Percentiles rank a stretch among this genome's conserved stretches.
Evolutionary conservation across 2,113 vertebrate species (phyloP).

Genomic region (Peromyscus maniculatus): DNA sequence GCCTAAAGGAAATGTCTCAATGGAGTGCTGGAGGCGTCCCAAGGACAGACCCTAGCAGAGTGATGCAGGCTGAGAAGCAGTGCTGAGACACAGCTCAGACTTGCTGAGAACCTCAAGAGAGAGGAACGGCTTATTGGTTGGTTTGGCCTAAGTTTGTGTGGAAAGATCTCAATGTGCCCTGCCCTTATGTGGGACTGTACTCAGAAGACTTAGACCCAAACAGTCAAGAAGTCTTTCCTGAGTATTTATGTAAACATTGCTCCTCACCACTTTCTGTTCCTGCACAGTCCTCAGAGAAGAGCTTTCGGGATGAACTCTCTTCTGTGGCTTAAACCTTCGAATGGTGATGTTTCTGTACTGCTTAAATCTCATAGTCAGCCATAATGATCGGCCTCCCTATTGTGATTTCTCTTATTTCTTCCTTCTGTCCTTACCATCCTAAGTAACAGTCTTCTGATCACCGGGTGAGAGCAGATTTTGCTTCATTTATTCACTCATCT

Average conservation of each 20-base stretch:
- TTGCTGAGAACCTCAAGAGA: not conserved
- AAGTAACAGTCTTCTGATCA: not conserved
- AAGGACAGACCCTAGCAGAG: not conserved
- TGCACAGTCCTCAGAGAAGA: not conserved
- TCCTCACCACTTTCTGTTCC: too few relatives aligned
- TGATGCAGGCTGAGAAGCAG: not conserved
- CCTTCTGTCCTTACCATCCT: not conserved
- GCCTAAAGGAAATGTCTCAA: not conserved
- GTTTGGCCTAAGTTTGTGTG: not conserved
- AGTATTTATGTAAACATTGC: not conserved
- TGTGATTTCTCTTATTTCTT: not conserved
- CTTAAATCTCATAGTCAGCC: not conserved
- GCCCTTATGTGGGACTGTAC: not conserved
- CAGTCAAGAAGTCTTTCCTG: not conserved
- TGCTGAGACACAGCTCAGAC: not conserved
- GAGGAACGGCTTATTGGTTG: not conserved
- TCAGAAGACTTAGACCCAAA: not conserved
- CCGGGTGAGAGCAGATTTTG: not conserved
- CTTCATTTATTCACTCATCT: not conserved
- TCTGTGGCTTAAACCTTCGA: not conserved
- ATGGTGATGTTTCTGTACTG: not conserved
- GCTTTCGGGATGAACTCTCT: not conserved
- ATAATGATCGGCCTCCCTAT: not conserved
- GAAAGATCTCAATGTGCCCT: not conserved
- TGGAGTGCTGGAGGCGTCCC: not conserved